Evolutionary conservation across 2,888 invertebrate genomes (phyloP), one percentile per base, ranked within the genome.

Genomic region (Amiota mariae): DNA sequence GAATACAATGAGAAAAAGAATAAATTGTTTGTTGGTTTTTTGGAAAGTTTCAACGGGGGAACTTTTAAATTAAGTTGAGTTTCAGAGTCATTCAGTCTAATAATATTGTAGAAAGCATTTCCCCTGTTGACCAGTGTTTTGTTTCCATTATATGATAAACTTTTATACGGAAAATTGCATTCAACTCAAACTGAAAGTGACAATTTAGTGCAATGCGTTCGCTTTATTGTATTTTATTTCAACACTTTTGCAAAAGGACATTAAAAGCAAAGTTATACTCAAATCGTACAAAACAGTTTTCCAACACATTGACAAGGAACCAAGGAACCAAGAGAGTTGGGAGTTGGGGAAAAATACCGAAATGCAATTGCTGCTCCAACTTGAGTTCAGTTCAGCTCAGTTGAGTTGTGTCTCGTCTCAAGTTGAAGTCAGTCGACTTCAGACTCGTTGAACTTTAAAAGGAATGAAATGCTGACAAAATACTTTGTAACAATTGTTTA

Each of bases 401-500:
- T 36, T 36, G 36, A 36, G 36, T 36, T 36, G 24, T 36, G 63
- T 36, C 63, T 63, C 46, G 63, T n/a, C 12, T 63, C n/a, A 36
- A 63, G 20, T 20, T 10, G 36, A 8, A 3, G 63, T 13, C 20
- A 36, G n/a, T 12, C 20, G 36, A 9, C 36, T 13, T 59, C 59
- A 51, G 54, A 51, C 54, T n/a, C 11, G 59, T 59, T 59, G 15
- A 10, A 63, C 20, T 36, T 63, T 63, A n/a, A 36, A 63, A 36
- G 36, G 13, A 36, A 59, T 20, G 59, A 78, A 79, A 79, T 80
- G 77, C 77, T 78, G 78, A 80, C 79, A 79, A 80, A 79, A 81
- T 81, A 79, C 79, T 80, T 80, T 80, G 79, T 79, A 80, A 77
- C 78, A 77, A 78, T 78, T 78, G 81, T 80, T 81, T 81, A 77